These are phyloP conservation scores for Rutilus rutilus DNA, from an alignment of 2,113 vertebrate genomes.

Conservation along the genomic window DNA sequence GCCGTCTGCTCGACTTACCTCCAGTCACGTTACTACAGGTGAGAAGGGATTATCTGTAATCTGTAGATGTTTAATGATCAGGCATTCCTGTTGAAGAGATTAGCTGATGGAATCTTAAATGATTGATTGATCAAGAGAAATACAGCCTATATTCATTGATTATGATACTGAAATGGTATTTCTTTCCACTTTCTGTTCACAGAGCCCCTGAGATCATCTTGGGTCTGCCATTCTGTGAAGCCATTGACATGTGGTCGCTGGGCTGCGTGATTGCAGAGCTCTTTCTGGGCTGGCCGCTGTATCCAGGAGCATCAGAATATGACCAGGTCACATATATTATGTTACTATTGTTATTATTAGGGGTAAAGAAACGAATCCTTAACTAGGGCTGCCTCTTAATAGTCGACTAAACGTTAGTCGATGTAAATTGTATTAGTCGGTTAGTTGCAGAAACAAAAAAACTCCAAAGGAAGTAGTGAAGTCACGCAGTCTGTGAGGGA, in stretches of 20 bases:
- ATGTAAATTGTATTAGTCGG: too few species aligned
- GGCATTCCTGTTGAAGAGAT: not conserved
- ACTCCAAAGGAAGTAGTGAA: too few species aligned
- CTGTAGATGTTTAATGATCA: not conserved
- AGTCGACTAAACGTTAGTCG: too few species aligned
- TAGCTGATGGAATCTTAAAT: not conserved
- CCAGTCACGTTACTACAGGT: constrained; percentile 98
- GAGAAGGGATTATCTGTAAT: constrained; percentile 11
- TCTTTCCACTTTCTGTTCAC: constrained; percentile 36
- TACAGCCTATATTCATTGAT: not conserved
- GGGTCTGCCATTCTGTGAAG: constrained; percentile 95
- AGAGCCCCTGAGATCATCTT: constrained; percentile 98
- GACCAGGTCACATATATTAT: constrained; percentile 80
- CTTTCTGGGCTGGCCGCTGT: constrained; percentile 97
- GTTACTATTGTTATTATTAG: too few species aligned
- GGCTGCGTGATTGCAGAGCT: constrained; percentile 98
- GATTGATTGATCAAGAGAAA: not conserved
- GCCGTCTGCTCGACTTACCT: constrained; percentile 96
- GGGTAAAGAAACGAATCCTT: too few species aligned
- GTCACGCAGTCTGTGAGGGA: too few species aligned
- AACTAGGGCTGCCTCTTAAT: too few species aligned
- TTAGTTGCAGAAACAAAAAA: too few species aligned
- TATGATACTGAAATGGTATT: not conserved
- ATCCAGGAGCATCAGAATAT: constrained; percentile 97
- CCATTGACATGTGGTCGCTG: constrained; percentile 99